These are phyloP conservation scores for Antennarius maculatus DNA, from an alignment of 2,797 vertebrate species.

Conservation along the genomic window DNA sequence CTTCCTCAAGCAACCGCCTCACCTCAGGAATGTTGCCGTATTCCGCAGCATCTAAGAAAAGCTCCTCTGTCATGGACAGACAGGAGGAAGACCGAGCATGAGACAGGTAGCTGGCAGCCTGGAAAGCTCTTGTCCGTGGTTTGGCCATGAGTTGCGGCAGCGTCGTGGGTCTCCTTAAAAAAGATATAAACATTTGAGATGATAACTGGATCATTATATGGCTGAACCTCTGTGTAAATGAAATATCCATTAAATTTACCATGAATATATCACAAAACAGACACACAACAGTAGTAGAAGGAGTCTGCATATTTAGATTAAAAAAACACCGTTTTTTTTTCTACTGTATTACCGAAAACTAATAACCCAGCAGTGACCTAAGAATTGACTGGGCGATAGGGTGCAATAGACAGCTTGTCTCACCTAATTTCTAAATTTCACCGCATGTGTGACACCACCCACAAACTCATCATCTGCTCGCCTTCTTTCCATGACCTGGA, in stretches of 20 bases:
- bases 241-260: not conserved
- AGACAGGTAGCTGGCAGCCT: conserved; percentile 90
- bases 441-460: conserved; percentile 71
- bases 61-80: conserved; percentile 88
- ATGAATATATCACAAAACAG: not conserved
- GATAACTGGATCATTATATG: not conserved
- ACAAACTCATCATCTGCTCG: conserved; percentile 68
- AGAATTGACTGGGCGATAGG: conserved; percentile 27
- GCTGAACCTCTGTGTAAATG: not conserved
- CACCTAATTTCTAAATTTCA: conserved; percentile 51
- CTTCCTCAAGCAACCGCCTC: conserved; percentile 89
- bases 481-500: conserved; percentile 20
- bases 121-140: conserved; percentile 83
- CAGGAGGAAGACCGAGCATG: conserved; percentile 81
- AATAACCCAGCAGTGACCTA: conserved; percentile 10
- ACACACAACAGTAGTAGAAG: too few relatives aligned
- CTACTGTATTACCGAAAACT: not conserved
- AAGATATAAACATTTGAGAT: conserved; percentile 11
- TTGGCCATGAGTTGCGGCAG: conserved; percentile 82
- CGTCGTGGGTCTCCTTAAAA: conserved; percentile 65
- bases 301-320: not conserved
- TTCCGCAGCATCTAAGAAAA: conserved; percentile 91
- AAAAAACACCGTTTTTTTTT: not conserved
- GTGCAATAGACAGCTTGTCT: conserved; percentile 59
- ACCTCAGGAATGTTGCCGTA: conserved; percentile 93